phyloP scores from a whole-genome alignment of 2,888 invertebrate species.

The Parthenolecanium corni region DNA sequence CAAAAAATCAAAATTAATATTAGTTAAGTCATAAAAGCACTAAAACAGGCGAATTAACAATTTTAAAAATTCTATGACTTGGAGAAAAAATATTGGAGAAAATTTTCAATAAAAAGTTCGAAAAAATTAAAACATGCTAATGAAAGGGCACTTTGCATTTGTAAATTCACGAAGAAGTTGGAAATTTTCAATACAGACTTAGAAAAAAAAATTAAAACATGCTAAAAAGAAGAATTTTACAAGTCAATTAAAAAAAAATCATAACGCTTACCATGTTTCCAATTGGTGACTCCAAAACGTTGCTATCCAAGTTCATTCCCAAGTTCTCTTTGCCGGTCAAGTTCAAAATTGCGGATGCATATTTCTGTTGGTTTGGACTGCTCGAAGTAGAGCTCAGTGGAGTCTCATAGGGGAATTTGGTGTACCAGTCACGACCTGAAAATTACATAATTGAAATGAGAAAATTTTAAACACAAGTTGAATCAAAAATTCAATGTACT shows the following conservation, averaged over 20 bases:
- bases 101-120: too few relatives aligned
- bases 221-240: too few relatives aligned
- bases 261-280: not conserved
- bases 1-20: not conserved
- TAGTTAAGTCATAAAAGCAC: too few relatives aligned
- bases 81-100: not conserved
- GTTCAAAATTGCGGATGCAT: conserved; percentile 6
- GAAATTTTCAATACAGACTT: too few relatives aligned
- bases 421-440: not conserved
- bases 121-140: too few relatives aligned
- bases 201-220: too few relatives aligned
- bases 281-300: conserved; percentile 13
- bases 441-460: not conserved
- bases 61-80: not conserved
- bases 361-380: conserved; percentile 1
- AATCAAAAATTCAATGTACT: too few relatives aligned
- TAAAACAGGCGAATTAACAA: not conserved
- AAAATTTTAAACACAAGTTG: not conserved
- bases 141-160: too few relatives aligned
- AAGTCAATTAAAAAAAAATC: too few relatives aligned
- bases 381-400: conserved; percentile 2
- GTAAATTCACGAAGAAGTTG: too few relatives aligned
- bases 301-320: not conserved
- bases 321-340: conserved; percentile 3
- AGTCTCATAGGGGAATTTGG: conserved; percentile 4